These are phyloP conservation scores for Spondyliosoma cantharus DNA, from an alignment of 2,797 vertebrate species.

Conservation along the genomic window DNA sequence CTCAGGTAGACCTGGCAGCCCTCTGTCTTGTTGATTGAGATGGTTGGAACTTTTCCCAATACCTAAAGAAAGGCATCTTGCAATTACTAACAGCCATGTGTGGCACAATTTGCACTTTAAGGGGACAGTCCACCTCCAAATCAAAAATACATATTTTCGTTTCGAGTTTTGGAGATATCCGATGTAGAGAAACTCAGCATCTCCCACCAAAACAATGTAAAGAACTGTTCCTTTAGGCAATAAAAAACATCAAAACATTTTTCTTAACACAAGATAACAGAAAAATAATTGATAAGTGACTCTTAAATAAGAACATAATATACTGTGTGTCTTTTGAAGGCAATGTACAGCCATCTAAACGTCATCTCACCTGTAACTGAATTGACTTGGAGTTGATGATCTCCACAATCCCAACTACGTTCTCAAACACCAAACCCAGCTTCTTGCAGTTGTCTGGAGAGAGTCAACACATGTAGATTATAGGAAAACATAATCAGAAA, in stretches of 20 bases:
- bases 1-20: conserved; percentile 98
- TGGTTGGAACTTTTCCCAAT: conserved; percentile 94
- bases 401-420: conserved; percentile 96
- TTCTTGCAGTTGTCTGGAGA: conserved; percentile 96
- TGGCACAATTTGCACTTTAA: background rate
- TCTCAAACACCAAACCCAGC: conserved; percentile 95
- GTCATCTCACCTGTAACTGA: conserved; percentile 90
- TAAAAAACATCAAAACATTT: background rate
- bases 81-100: background rate
- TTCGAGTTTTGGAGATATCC: too few relatives aligned
- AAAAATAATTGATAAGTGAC: background rate
- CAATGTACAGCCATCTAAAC: background rate
- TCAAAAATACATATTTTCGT: too few relatives aligned
- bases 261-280: background rate
- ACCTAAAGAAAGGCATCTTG: conserved; percentile 82
- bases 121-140: too few relatives aligned
- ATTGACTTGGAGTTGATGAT: conserved; percentile 95
- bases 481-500: background rate
- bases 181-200: too few relatives aligned
- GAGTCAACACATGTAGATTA: background rate
- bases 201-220: too few relatives aligned
- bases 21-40: conserved; percentile 99
- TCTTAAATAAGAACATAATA: background rate
- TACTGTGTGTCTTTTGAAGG: background rate
- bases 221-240: background rate